Evolutionary conservation across 1,140 invertebrate genomes (phyloP).

Genomic region (Achatina immaculata): DNA sequence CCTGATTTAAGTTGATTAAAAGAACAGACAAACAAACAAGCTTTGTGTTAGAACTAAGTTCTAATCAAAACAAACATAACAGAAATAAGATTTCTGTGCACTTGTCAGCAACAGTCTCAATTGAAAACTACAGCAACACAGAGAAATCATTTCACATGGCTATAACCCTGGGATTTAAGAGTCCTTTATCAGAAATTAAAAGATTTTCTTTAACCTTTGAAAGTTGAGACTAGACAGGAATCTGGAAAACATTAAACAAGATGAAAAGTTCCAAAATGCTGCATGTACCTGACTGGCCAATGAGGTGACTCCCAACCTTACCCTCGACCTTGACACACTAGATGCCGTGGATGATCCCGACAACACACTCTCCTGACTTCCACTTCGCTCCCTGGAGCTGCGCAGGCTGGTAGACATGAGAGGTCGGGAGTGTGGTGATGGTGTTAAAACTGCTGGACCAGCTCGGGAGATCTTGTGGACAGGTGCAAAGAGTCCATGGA

Average conservation of each 20-base stretch:
- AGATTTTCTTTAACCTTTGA: not conserved
- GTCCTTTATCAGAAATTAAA: no score
- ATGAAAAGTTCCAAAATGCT: conserved; percentile 44
- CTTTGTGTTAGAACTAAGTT: no score
- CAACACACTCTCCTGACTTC: conserved; percentile 85
- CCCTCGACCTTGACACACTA: conserved; percentile 79
- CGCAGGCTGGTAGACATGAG: conserved; percentile 70
- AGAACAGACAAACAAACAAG: no score
- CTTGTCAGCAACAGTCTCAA: no score
- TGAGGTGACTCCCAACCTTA: conserved; percentile 82
- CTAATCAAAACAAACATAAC: no score
- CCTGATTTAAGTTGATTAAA: no score
- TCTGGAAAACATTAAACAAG: not conserved
- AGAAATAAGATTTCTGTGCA: no score
- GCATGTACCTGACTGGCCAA: conserved; percentile 73
- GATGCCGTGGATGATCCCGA: conserved; percentile 82
- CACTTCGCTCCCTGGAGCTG: conserved; percentile 73
- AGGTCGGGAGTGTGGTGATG: conserved; percentile 53
- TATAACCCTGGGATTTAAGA: no score
- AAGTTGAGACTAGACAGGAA: not conserved
- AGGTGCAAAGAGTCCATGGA: conserved; percentile 93
- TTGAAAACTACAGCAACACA: no score
- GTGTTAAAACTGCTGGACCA: conserved; percentile 44
- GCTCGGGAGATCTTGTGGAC: conserved; percentile 73
- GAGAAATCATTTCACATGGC: no score